These are phyloP conservation scores for Dreissena rostriformis DNA, from an alignment of 1,140 invertebrate species.

Conservation along the genomic window DNA sequence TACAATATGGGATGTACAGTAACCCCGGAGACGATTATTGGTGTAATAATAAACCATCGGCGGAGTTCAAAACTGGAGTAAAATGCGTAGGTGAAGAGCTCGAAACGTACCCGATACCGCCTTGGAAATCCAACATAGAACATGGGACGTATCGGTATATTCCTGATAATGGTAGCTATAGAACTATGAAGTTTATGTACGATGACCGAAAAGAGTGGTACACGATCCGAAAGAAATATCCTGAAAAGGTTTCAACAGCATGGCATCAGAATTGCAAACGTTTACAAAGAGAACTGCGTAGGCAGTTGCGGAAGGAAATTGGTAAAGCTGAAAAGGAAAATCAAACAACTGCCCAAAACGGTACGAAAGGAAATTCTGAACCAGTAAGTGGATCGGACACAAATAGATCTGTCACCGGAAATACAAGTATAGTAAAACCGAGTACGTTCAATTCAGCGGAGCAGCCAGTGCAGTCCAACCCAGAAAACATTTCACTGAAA, in stretches of 20 bases:
- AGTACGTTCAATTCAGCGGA: not conserved
- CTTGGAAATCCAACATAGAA: conserved; percentile 75
- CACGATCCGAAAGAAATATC: conserved; percentile 61
- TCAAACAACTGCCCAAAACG: conserved; percentile 6
- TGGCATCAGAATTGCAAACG: conserved; percentile 62
- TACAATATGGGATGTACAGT: conserved; percentile 27
- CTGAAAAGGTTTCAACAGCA: conserved; percentile 63
- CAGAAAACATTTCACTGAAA: not conserved
- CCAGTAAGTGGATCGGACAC: conserved; percentile 31
- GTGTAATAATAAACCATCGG: conserved; percentile 5
- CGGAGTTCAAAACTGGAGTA: conserved; percentile 44
- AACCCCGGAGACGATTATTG: conserved; percentile 32
- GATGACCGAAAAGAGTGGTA: conserved; percentile 66
- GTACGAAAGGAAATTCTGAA: conserved; percentile 34
- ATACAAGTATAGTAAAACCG: not conserved
- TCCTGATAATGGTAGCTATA: conserved; percentile 72
- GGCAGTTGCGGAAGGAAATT: conserved; percentile 66
- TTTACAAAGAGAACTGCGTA: conserved; percentile 67
- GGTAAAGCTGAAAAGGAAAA: conserved; percentile 40
- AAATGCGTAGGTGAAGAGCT: conserved; percentile 67
- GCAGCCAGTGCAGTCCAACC: not conserved
- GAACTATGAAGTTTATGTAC: conserved; percentile 65
- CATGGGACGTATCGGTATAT: conserved; percentile 74
- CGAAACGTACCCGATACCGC: conserved; percentile 49
- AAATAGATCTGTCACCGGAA: not conserved